Conservation (phyloP, 2,797 vertebrate genomes). For the Onychomys leucogaster region DNA sequence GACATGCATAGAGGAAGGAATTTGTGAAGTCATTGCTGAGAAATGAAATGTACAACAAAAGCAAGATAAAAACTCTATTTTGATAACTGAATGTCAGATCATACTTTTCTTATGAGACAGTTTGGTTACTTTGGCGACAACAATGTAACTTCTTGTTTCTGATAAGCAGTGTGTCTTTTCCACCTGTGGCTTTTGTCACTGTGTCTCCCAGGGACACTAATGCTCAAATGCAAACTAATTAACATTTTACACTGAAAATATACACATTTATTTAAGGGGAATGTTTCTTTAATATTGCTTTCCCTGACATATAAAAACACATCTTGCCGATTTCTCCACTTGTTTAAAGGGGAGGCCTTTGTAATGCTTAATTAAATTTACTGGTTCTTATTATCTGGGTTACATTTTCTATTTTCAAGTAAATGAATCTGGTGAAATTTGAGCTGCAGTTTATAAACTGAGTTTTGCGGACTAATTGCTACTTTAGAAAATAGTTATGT, state of each 20-base stretch:
- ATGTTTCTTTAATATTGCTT: constrained; percentile 72
- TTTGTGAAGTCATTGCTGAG: constrained; percentile 84
- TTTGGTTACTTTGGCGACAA: constrained; percentile 86
- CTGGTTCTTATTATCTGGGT: background rate
- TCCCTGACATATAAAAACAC: constrained; percentile 57
- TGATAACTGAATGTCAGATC: constrained; percentile 86
- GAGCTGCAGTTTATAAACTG: background rate
- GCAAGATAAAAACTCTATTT: constrained; percentile 85
- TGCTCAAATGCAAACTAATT: constrained; percentile 84
- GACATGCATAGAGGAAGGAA: constrained; percentile 71
- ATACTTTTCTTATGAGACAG: constrained; percentile 83
- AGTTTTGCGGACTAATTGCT: background rate
- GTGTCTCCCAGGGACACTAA: constrained; percentile 82
- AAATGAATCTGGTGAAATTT: constrained; percentile 35
- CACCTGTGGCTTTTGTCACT: constrained; percentile 85
- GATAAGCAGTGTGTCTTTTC: constrained; percentile 82
- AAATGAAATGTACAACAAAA: constrained; percentile 84
- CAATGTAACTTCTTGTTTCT: constrained; percentile 80
- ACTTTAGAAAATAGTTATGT: background rate
- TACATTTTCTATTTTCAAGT: background rate
- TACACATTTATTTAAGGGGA: constrained; percentile 71
- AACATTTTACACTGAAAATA: constrained; percentile 82
- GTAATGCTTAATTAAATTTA: constrained; percentile 70
- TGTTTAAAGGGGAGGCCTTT: constrained; percentile 19
- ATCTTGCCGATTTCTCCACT: constrained; percentile 31